phyloP scores from a whole-genome alignment of 2,797 vertebrate species.

The Telmatherina bonti region DNA sequence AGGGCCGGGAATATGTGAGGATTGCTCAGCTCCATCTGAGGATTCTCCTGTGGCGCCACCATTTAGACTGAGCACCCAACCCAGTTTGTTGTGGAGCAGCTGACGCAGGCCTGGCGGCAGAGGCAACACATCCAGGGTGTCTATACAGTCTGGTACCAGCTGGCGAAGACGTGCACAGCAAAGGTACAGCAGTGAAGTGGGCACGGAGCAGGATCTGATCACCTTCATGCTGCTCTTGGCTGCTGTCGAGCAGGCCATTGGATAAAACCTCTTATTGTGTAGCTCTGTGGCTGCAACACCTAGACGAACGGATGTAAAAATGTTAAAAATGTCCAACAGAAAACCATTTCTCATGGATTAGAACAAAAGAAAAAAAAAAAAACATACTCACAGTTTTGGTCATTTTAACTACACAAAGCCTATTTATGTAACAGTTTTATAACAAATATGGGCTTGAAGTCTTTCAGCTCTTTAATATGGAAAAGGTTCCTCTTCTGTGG shows the following conservation, averaged over 20 bases:
- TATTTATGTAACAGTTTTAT: too few relatives aligned
- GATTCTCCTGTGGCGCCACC: conserved; percentile 63
- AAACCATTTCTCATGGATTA: background rate
- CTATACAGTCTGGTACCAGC: conserved; percentile 89
- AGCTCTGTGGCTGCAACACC: conserved; percentile 93
- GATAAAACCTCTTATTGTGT: conserved; percentile 93
- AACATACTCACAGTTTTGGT: too few relatives aligned
- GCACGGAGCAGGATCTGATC: conserved; percentile 91
- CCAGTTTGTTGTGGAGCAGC: conserved; percentile 93
- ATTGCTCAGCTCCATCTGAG: conserved; percentile 57
- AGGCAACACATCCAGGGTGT: conserved; percentile 92
- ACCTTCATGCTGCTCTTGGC: conserved; percentile 99
- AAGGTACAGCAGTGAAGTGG: conserved; percentile 95
- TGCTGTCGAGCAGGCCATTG: conserved; percentile 97
- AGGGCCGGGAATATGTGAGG: conserved; percentile 35
- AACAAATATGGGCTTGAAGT: too few relatives aligned
- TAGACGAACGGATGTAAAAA: conserved; percentile 49
- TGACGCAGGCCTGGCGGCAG: conserved; percentile 95
- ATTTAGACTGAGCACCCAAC: conserved; percentile 95
- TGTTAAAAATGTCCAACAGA: background rate
- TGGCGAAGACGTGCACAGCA: conserved; percentile 95
- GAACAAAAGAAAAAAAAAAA: too few relatives aligned
- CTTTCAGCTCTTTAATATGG: too few relatives aligned
- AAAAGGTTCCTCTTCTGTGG: too few relatives aligned
- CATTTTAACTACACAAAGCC: too few relatives aligned